These are phyloP conservation scores for Brachionus paranguensis DNA, from an alignment of 1,140 invertebrate species.

Conservation along the genomic window DNA sequence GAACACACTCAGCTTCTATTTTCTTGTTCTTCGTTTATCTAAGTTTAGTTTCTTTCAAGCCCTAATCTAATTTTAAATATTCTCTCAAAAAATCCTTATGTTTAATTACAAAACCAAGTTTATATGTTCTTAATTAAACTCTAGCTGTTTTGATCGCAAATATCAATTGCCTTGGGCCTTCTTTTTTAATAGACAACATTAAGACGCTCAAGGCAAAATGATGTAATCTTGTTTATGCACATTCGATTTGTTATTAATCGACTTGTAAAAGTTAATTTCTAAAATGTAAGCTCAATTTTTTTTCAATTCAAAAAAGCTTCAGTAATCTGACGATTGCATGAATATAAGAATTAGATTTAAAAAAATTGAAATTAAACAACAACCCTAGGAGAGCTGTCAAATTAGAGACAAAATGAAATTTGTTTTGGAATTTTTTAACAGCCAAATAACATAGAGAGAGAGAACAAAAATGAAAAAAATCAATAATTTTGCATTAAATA, in stretches of 20 bases:
- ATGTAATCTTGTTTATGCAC: background rate
- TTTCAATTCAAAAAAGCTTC: too few relatives aligned
- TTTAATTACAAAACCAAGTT: background rate
- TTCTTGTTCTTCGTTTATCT: background rate
- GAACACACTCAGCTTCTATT: background rate
- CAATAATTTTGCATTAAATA: conserved; percentile 12
- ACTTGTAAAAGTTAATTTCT: background rate
- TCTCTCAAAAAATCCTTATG: background rate
- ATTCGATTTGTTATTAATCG: conserved; percentile 3
- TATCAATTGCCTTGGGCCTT: background rate
- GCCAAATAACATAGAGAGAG: background rate
- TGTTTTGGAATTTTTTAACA: background rate
- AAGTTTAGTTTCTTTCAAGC: background rate
- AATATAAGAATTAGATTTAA: background rate
- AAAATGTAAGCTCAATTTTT: background rate
- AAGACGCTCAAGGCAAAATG: background rate
- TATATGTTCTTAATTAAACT: conserved; percentile 27
- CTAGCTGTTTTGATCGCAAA: background rate
- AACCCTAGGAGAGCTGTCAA: background rate
- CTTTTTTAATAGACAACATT: background rate
- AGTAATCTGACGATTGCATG: too few relatives aligned
- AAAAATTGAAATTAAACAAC: background rate
- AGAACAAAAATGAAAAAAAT: conserved; percentile 5
- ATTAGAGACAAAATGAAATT: background rate
- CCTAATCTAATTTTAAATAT: conserved; percentile 33